Percentiles rank a stretch among this genome's conserved stretches.
These are phyloP conservation scores for Caenorhabditis imperialis DNA, from an alignment of 2,888 invertebrate species.

Conservation along the genomic window DNA sequence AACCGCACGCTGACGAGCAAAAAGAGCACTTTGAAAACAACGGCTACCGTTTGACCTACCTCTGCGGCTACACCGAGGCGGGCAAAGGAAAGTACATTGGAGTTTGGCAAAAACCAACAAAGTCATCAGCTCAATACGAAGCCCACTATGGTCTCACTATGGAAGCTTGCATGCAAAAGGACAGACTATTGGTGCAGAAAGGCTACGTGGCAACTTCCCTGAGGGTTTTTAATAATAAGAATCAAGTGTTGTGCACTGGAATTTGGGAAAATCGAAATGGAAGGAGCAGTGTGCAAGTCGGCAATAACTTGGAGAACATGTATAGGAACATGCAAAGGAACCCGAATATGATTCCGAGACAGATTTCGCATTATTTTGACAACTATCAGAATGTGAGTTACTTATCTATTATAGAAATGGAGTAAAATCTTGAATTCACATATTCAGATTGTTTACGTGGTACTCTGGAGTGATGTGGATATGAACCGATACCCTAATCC, in stretches of 20 bases:
- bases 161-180: conserved; percentile 72
- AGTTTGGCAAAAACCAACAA: conserved; percentile 74
- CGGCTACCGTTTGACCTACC: conserved; percentile 71
- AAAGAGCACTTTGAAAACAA: conserved; percentile 70
- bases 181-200: conserved; percentile 60
- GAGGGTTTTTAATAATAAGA: conserved; percentile 72
- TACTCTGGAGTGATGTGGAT: conserved; percentile 75
- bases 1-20: conserved; percentile 73
- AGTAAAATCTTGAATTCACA: not conserved
- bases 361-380: conserved; percentile 72
- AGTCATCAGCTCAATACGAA: conserved; percentile 69
- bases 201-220: conserved; percentile 74
- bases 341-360: conserved; percentile 67
- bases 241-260: conserved; percentile 74
- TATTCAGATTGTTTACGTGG: conserved; percentile 67
- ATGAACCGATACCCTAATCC: conserved; percentile 72
- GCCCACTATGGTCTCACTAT: conserved; percentile 76
- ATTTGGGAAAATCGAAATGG: conserved; percentile 76
- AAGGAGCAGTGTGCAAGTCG: conserved; percentile 70
- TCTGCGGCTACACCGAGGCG: conserved; percentile 74
- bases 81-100: conserved; percentile 71
- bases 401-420: not conserved
- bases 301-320: conserved; percentile 69
- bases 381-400: conserved; percentile 57
- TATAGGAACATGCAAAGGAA: conserved; percentile 58